Base-by-base conservation (phyloP, 2,888 invertebrate species). In the Antheraea assamensis region DNA sequence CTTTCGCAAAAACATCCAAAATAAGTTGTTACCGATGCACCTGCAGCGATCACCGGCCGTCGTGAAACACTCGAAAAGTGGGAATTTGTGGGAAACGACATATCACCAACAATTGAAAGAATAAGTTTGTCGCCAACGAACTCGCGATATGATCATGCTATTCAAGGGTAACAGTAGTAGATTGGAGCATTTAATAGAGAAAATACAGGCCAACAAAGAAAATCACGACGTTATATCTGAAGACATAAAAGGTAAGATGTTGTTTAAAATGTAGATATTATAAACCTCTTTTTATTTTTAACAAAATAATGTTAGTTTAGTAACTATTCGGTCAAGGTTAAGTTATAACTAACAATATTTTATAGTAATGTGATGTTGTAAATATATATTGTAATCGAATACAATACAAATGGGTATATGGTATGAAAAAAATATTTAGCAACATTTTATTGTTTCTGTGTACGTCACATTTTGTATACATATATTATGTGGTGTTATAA, bases 161-260 rank as follows among this genome's bases (percentile, higher is more conserved):
- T 98, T 98, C 95, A 98, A 97, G 89, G 98, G 98, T 78, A 98
- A 97, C 91, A 98, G 98, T 94, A 97, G 97, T 88, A 95, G 97
- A 83, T 94, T 98, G 88, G 97, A 98, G 91, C 96, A 97, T 87
- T 95, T 98, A 82, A 98, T 98, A 81, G 97, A 97, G 90, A 98
- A 97, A 93, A 97, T 98, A 82, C 98, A 98, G 89, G 97, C 97
- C 8, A 97, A 97, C 84, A 97, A 97, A 93, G 97, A 97, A 88
- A 96, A 96, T 81, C 96, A 95, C 92, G 95, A 95, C 85, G 94
- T 94, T 74, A 92, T 88, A 19, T 84, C 95, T 7, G 95, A 95
- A 76, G 95, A 95, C 77, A 87, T 95, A 79, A 95, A 95, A 92
- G 95, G 95, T 95, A 78, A 86, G 89, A 82, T n/a, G 21, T 68